Evolutionary conservation across 2,113 vertebrate species (phyloP).

Genomic region (Chauna torquata): DNA sequence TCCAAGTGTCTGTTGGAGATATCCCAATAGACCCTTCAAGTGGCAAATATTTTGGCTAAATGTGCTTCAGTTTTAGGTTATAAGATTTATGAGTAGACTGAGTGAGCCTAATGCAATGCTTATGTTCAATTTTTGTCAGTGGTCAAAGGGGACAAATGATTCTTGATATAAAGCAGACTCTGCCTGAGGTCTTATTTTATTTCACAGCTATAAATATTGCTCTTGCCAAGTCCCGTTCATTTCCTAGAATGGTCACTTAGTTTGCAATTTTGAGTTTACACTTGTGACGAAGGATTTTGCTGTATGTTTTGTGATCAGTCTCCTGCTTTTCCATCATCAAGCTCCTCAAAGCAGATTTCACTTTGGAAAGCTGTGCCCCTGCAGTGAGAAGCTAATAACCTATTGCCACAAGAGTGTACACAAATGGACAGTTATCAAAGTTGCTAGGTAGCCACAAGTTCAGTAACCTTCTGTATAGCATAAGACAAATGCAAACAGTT

Average conservation of each 20-base stretch:
- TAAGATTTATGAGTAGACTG: neutral
- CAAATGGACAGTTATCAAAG: neutral
- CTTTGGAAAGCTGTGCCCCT: neutral
- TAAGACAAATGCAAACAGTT: neutral
- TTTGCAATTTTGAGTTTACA: neutral
- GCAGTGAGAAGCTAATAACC: neutral
- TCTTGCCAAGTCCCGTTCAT: neutral
- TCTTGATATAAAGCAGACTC: constrained; percentile 4
- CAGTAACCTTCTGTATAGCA: fast-evolving
- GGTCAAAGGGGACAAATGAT: neutral
- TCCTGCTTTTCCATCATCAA: neutral
- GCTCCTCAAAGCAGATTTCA: neutral
- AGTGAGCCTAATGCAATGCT: neutral
- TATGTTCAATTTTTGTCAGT: neutral
- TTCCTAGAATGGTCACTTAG: neutral
- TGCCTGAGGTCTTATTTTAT: neutral
- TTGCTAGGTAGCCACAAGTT: neutral
- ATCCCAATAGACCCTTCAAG: neutral
- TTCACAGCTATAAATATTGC: neutral
- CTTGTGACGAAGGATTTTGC: neutral
- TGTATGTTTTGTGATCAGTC: neutral
- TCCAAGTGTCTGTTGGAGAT: neutral
- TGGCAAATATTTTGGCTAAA: neutral
- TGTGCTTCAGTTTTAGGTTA: neutral
- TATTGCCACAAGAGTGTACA: neutral